Evolutionary conservation across 2,797 vertebrate genomes (phyloP).

Genomic region (Morus bassanus): DNA sequence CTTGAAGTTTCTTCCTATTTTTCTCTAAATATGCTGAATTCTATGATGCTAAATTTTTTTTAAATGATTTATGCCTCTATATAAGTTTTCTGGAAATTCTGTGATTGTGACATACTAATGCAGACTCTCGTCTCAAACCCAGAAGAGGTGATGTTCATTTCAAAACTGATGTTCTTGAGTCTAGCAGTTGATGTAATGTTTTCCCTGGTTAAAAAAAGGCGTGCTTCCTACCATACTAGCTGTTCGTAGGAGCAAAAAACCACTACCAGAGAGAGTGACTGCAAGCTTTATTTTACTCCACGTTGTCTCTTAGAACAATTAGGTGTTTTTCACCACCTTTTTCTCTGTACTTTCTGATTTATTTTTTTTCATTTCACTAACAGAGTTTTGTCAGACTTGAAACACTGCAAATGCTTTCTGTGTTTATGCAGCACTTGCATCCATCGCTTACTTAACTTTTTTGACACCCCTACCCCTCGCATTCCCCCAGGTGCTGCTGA

Average conservation of each 20-base stretch:
- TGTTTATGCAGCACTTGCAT: neutral
- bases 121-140: neutral
- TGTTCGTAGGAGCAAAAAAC: neutral
- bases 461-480: accelerated
- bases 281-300: neutral
- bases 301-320: neutral
- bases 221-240: neutral
- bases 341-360: neutral
- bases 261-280: neutral
- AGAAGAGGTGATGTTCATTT: neutral
- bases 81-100: neutral
- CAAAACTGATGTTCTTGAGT: neutral
- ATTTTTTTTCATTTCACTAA: neutral
- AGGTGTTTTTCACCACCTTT: neutral
- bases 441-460: neutral
- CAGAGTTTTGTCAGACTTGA: neutral
- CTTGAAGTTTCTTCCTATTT: neutral
- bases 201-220: neutral
- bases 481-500: neutral
- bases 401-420: neutral
- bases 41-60: neutral
- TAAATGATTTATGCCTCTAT: neutral
- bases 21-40: neutral
- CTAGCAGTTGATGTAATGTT: neutral
- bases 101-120: neutral